Evolutionary conservation across 1,140 invertebrate genomes (phyloP), one percentile per base, ranked within the genome.

Genomic region (Protaetia brevitarsis): DNA sequence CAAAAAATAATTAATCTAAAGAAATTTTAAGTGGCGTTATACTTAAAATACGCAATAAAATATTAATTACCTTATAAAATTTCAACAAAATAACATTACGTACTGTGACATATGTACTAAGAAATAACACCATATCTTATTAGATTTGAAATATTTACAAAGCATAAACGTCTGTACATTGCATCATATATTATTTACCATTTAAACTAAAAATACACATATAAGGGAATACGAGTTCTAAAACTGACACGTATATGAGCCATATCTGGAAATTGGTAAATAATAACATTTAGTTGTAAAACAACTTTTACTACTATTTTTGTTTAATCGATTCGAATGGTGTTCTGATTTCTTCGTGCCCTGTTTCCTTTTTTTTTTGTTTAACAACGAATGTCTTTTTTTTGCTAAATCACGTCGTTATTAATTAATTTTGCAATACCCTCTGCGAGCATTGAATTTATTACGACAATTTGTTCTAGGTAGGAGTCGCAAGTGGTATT

Each of bases 271-370:
- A 13, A 8, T 45, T 23, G 19, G 19, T 45, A 45, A 45, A 45
- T 45, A 45, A 45, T 45, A 45, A 21, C 41, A 19, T 45, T 45
- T 45, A 45, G 41, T 45, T 13, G 41, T 45, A 45, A 45, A 45
- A 45, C 41, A 45, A 45, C 41, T 45, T 45, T 45, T 45, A 45
- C 41, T 45, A 13, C 41, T 45, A 45, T 45, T 45, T 45, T 45
- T 45, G 41, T 45, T 45, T 45, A 45, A 45, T 45, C 41, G 41
- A 45, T 45, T 45, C 41, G 41, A 45, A 45, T 45, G 41, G n/a
- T 8, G 41, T 45, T 45, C 16, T 21, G 19, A 45, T 45, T 45
- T 45, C 41, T 45, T 1, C 16, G 41, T 45, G 23, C n/a, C n/a
- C n/a, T n/a, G n/a, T n/a, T n/a, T n/a, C n/a, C n/a, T n/a, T 45